These are phyloP conservation scores for Cyrtodaria siliqua DNA, from an alignment of 2,888 invertebrate species.

Conservation along the genomic window DNA sequence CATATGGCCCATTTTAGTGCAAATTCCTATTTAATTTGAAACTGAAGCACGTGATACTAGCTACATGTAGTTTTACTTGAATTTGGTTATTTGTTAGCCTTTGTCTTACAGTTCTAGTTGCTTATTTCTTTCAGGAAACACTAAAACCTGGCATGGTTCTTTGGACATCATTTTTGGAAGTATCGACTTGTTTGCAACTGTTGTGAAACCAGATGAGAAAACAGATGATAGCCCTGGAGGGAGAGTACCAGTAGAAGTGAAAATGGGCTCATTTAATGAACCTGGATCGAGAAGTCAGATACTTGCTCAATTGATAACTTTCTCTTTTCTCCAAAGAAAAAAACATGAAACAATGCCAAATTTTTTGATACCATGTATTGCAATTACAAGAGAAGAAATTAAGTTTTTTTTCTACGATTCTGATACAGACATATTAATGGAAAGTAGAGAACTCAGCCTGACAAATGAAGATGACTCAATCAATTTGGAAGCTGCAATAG, in stretches of 20 bases:
- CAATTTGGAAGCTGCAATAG: constrained; percentile 1
- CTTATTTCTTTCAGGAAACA: constrained; percentile 11
- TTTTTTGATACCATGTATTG: constrained; percentile 6
- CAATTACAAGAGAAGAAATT: constrained; percentile 5
- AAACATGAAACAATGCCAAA: neutral
- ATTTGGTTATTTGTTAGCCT: too few relatives aligned
- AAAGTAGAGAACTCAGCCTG: neutral
- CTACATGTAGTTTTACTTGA: too few relatives aligned
- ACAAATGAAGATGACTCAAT: neutral
- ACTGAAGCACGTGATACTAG: too few relatives aligned
- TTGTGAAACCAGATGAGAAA: neutral
- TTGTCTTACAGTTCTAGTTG: too few relatives aligned
- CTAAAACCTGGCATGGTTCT: constrained; percentile 6
- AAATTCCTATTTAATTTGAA: too few relatives aligned
- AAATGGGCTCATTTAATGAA: neutral
- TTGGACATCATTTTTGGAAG: constrained; percentile 8
- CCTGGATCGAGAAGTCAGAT: neutral
- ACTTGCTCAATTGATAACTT: constrained; percentile 15
- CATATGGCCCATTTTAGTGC: too few relatives aligned
- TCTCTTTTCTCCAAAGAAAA: constrained; percentile 5
- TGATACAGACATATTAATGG: constrained; percentile 14
- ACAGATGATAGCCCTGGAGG: constrained; percentile 1
- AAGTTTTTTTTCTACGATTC: constrained; percentile 16
- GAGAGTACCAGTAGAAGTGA: neutral
- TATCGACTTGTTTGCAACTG: too few relatives aligned